These are phyloP conservation scores for Pogonophryne albipinna DNA, from an alignment of 2,797 vertebrate genomes.

Conservation along the genomic window DNA sequence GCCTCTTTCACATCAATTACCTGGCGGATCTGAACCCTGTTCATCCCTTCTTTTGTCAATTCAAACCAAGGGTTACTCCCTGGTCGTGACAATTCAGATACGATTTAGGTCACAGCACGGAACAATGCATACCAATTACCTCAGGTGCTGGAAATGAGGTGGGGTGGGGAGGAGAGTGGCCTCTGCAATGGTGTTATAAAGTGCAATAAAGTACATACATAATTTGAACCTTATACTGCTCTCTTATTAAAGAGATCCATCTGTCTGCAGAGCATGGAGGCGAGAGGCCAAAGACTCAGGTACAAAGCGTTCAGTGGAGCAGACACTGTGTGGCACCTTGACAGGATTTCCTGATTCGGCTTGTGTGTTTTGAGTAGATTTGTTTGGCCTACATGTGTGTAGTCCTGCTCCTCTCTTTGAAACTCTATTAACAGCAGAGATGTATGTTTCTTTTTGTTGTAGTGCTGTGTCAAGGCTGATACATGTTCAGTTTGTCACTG, in stretches of 20 bases:
- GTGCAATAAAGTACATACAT: no score
- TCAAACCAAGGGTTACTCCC: no score
- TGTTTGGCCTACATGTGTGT: neutral
- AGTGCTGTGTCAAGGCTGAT: slow-evolving; percentile 4
- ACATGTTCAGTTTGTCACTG: slow-evolving; percentile 2
- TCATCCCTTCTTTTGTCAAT: no score
- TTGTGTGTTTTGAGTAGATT: slow-evolving; percentile 14
- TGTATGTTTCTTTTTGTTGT: neutral
- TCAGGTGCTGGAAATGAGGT: no score
- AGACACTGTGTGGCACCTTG: slow-evolving; percentile 55
- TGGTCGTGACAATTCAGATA: no score
- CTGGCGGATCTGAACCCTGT: no score
- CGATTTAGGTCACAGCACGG: no score
- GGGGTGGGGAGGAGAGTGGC: no score
- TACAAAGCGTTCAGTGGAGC: slow-evolving; percentile 60
- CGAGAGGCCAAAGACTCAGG: slow-evolving; percentile 65
- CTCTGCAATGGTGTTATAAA: no score
- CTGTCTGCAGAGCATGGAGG: slow-evolving; percentile 51
- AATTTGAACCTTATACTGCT: no score
- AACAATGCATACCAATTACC: no score
- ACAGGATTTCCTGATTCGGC: slow-evolving; percentile 30
- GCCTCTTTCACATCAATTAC: no score
- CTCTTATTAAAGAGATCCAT: slow-evolving; percentile 10
- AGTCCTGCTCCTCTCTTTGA: neutral
- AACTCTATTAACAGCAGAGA: neutral